phyloP scores from a whole-genome alignment of 2,797 vertebrate species.

The Clarias platycephalus region DNA sequence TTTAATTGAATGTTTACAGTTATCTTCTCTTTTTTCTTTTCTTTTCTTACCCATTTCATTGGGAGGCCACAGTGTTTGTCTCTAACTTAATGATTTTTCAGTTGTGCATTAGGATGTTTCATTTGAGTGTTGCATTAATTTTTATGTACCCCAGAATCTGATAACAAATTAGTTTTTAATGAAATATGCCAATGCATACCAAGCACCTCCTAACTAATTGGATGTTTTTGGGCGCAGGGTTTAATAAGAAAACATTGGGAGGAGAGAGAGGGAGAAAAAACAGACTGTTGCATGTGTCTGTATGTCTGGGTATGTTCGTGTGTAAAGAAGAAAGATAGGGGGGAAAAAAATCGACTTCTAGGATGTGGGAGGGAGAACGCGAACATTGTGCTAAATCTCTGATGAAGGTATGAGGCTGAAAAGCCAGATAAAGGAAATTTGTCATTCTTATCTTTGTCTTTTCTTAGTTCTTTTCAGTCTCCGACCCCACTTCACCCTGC shows the following conservation, averaged over 20 bases:
- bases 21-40: constrained; percentile 6
- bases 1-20: constrained; percentile 16
- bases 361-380: neutral
- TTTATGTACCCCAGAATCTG: constrained; percentile 52
- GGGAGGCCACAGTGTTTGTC: constrained; percentile 21
- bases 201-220: constrained; percentile 61
- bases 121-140: constrained; percentile 45
- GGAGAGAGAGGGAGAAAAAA: constrained; percentile 7
- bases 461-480: neutral
- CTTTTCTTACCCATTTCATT: constrained; percentile 11
- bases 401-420: neutral
- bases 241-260: constrained; percentile 61
- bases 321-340: no score
- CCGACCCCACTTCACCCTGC: neutral
- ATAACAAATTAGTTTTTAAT: constrained; percentile 63
- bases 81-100: constrained; percentile 45
- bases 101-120: constrained; percentile 43
- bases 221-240: constrained; percentile 56
- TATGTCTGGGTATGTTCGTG: constrained; percentile 1
- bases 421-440: constrained; percentile 3
- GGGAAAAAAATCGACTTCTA: neutral
- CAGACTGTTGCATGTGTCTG: neutral
- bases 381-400: neutral
- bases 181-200: constrained; percentile 54
- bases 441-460: constrained; percentile 15